A percentile compares a stretch with the other conserved stretches of the same genome.
These are phyloP conservation scores for Discoglossus pictus DNA, from an alignment of 2,797 vertebrate species.

Conservation along the genomic window DNA sequence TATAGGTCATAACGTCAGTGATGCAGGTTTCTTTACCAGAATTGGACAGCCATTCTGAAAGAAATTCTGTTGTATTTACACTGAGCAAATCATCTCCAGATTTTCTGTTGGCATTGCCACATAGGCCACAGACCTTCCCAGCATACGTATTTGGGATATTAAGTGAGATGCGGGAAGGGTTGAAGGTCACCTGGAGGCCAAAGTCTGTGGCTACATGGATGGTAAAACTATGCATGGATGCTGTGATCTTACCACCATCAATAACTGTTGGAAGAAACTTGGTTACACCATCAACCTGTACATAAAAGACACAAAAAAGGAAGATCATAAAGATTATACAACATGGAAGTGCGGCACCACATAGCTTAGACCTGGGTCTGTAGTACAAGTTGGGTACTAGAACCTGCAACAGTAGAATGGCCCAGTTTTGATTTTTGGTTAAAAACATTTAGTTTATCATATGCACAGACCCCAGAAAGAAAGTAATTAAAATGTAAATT, in stretches of 20 bases:
- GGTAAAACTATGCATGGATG: background rate
- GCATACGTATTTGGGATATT: background rate
- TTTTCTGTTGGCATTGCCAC: slow-evolving; percentile 6
- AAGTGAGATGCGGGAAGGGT: background rate
- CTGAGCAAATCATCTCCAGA: background rate
- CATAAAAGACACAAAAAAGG: background rate
- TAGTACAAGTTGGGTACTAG: no score
- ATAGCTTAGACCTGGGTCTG: no score
- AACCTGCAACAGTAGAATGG: no score
- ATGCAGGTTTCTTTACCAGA: accelerated
- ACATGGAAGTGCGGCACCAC: no score
- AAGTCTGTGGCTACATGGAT: background rate
- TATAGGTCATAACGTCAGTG: no score
- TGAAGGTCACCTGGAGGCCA: background rate
- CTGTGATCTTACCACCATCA: background rate
- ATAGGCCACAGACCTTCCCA: slow-evolving; percentile 14
- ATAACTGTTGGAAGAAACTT: background rate
- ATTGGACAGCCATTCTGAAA: background rate
- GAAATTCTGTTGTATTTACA: background rate
- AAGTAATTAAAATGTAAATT: no score
- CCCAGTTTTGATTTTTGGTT: no score
- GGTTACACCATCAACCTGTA: slow-evolving; percentile 1
- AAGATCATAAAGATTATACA: no score
- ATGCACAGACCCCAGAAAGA: no score
- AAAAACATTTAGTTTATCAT: no score